These are phyloP conservation scores for Drosophila lacicola DNA, from an alignment of 2,888 invertebrate genomes.

Conservation along the genomic window DNA sequence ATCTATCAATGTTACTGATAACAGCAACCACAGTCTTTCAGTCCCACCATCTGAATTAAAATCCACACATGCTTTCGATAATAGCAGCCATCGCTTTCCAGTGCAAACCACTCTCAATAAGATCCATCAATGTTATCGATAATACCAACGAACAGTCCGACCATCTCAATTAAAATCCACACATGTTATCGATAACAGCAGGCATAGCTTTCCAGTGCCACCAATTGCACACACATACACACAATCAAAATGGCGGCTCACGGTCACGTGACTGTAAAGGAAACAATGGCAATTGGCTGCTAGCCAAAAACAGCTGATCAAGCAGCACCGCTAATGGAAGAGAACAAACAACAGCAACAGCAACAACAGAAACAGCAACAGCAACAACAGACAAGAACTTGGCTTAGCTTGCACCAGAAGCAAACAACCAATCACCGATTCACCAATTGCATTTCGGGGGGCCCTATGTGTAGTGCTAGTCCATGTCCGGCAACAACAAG, in stretches of 20 bases:
- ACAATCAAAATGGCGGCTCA: constrained; percentile 11
- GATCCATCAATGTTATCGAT: neutral
- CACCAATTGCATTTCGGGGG: constrained; percentile 22
- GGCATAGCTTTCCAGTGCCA: neutral
- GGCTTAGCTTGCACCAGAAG: constrained; percentile 34
- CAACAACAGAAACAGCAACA: constrained; percentile 4
- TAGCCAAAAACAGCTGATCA: constrained; percentile 7
- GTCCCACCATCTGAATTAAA: no score
- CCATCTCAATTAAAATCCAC: no score
- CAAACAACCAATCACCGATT: constrained; percentile 27
- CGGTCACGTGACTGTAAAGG: neutral
- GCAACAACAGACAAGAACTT: constrained; percentile 1
- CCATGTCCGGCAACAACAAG: constrained; percentile 8
- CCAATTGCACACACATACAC: neutral
- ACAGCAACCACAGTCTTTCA: no score
- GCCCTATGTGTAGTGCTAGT: constrained; percentile 28
- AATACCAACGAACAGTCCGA: neutral
- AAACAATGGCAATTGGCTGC: constrained; percentile 1
- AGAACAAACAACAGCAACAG: neutral
- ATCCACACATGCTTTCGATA: neutral
- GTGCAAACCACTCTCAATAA: no score
- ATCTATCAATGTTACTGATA: no score
- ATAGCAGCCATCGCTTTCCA: no score
- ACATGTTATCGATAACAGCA: neutral
- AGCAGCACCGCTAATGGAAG: constrained; percentile 1